Evolutionary conservation across 2,113 vertebrate species (phyloP).

Genomic region (Sminthopsis crassicaudata): DNA sequence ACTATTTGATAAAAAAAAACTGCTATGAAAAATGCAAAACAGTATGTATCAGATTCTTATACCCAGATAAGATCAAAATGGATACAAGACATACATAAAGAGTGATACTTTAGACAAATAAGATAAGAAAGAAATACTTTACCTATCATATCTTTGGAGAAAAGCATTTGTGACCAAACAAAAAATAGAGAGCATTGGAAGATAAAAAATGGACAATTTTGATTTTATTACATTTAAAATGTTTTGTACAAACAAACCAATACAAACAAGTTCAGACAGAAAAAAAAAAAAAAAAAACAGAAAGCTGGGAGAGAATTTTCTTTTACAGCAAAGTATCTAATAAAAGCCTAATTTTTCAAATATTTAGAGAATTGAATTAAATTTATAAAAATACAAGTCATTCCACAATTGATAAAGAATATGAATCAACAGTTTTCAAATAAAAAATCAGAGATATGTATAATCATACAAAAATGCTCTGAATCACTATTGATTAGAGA

Average conservation of each 20-base stretch:
- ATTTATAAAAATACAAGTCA: background rate
- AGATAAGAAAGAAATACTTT: too few species aligned
- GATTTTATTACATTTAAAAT: background rate
- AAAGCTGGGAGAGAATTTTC: too few species aligned
- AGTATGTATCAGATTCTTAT: too few species aligned
- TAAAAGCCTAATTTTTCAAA: background rate
- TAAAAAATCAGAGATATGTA: background rate
- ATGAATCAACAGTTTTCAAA: background rate
- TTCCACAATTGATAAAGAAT: background rate
- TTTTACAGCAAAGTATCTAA: too few species aligned
- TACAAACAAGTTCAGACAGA: too few species aligned
- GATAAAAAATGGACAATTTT: background rate
- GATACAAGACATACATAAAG: too few species aligned
- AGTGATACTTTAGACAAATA: too few species aligned
- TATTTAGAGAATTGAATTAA: background rate
- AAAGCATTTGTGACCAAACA: background rate
- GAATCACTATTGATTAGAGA: background rate
- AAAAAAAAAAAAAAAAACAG: too few species aligned
- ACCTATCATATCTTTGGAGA: background rate
- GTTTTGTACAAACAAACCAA: background rate
- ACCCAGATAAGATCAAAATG: too few species aligned
- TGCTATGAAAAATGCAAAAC: too few species aligned
- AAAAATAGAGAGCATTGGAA: background rate
- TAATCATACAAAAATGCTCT: background rate
- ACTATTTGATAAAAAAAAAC: too few species aligned